Conservation (phyloP, 2,888 invertebrate genomes). For the Leptinotarsa tumamoca region DNA sequence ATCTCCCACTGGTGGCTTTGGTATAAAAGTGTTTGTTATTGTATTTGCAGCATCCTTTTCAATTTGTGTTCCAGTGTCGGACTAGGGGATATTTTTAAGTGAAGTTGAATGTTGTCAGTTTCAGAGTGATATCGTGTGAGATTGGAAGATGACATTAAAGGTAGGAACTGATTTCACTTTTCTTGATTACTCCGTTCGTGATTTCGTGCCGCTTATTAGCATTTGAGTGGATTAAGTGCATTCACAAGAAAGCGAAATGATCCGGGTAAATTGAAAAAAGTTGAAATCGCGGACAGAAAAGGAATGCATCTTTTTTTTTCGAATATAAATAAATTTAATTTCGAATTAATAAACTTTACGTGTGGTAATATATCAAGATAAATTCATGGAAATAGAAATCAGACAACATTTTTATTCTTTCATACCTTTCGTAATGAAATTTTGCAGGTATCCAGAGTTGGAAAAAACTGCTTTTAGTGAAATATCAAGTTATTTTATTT, state of each 20-base stretch:
- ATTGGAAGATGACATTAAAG: slow-evolving; percentile 50
- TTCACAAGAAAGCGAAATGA: neutral
- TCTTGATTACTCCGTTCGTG: slow-evolving; percentile 24
- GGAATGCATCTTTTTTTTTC: no score
- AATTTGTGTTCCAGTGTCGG: slow-evolving; percentile 56
- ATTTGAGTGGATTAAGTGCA: slow-evolving; percentile 17
- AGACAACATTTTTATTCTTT: no score
- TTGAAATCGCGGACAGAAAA: no score
- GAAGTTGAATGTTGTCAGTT: slow-evolving; percentile 46
- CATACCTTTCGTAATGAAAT: no score
- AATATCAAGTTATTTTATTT: no score
- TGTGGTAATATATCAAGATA: no score
- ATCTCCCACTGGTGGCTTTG: slow-evolving; percentile 60
- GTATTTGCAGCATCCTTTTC: slow-evolving; percentile 61
- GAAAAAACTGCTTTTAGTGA: no score
- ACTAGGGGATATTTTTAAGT: slow-evolving; percentile 52
- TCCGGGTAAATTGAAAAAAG: no score
- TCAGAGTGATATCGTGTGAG: slow-evolving; percentile 38
- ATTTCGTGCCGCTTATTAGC: slow-evolving; percentile 13
- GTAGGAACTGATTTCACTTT: slow-evolving; percentile 42
- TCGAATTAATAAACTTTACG: no score
- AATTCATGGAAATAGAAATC: no score
- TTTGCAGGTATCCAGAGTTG: no score
- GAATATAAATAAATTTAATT: no score
- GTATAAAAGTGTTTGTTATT: slow-evolving; percentile 63